Evolutionary conservation across 2,888 invertebrate genomes (phyloP), one percentile per base, ranked within the genome.

Genomic region (Apomyelois bistriatella): DNA sequence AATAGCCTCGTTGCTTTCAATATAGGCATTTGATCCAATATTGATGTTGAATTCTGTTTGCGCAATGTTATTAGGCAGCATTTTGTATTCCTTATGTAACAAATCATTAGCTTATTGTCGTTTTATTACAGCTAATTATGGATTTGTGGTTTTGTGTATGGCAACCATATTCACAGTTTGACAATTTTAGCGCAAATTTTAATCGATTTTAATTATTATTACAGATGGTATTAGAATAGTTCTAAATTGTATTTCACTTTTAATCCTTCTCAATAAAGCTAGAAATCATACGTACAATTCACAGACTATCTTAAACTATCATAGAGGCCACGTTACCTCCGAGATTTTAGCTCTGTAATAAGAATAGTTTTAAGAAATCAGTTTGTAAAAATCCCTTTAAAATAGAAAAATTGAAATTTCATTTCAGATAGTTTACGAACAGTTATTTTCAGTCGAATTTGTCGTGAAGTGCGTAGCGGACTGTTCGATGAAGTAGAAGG

Each of bases 401-500:
- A n/a, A n/a, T n/a, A n/a, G n/a, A n/a, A n/a, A n/a, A n/a, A n/a
- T n/a, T n/a, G n/a, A n/a, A n/a, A n/a, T n/a, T n/a, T n/a, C n/a
- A n/a, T n/a, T n/a, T n/a, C n/a, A n/a, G n/a, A n/a, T 9, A 16
- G 40, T 15, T 16, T 40, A 13, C 37, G 6, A 38, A 38, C 40
- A 8, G 13, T 12, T 4, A 38, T 15, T 15, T 15, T 15, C 16
- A 9, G 22, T 4, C 15, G 2, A 32, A 16, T 6, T 10, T 13
- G 43, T 30, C 51, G 42, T 22, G 28, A 52, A 52, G 43, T 43
- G 52, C 52, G 43, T 41, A 72, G 71, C 67, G 72, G 32, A 66
- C 69, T 66, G 82, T 65, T 72, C 75, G 76, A 82, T 88, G 79
- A 65, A 82, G 85, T 81, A 82, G 84, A 86, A 83, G 65, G 59